Evolutionary conservation across 2,797 vertebrate genomes (phyloP).

Genomic region (Nyctibius grandis): DNA sequence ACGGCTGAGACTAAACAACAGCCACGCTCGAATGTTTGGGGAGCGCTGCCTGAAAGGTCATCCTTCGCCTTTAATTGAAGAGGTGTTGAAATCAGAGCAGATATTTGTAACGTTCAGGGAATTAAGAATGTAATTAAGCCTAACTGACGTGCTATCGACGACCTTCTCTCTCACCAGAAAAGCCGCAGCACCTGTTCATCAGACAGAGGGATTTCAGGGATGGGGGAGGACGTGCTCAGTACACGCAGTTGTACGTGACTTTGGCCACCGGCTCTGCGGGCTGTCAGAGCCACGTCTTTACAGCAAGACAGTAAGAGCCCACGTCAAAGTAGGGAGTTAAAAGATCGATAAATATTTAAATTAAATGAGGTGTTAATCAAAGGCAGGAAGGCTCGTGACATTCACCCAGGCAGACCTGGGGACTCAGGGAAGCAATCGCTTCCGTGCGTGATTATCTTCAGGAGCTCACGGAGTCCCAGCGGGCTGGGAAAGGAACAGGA

Average conservation of each 20-base stretch:
- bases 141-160: background rate
- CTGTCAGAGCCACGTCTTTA: background rate
- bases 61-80: slow-evolving; percentile 1
- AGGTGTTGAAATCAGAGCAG: background rate
- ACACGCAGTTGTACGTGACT: rapidly evolving
- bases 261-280: background rate
- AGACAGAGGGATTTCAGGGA: background rate
- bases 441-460: background rate
- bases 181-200: background rate
- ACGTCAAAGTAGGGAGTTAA: background rate
- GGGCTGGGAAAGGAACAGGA: background rate
- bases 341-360: slow-evolving; percentile 29
- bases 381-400: slow-evolving; percentile 40
- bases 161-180: background rate
- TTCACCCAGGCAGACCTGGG: background rate
- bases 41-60: background rate
- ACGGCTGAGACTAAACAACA: background rate
- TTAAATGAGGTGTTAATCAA: background rate
- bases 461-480: background rate
- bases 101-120: slow-evolving; percentile 4
- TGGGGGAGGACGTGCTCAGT: background rate
- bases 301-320: background rate
- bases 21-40: background rate
- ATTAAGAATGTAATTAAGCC: slow-evolving; percentile 28
- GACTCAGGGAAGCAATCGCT: background rate